Evolutionary conservation across 2,888 invertebrate genomes (phyloP).

Genomic region (Aleiodes leptofemur): DNA sequence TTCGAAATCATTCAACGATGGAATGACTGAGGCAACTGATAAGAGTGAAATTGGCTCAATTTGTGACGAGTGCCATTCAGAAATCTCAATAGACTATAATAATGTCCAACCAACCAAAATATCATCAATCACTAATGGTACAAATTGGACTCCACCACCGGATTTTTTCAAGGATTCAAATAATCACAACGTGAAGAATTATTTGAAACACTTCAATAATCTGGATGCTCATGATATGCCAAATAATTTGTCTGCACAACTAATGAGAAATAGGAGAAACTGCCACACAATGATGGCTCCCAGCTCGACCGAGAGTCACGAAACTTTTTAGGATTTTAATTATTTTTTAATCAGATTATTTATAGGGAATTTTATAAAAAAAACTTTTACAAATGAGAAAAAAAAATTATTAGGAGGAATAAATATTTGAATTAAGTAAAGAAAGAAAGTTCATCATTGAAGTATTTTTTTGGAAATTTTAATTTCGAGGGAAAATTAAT

Average conservation of each 20-base stretch:
- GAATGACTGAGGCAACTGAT: slow-evolving; percentile 45
- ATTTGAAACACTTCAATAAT: slow-evolving; percentile 60
- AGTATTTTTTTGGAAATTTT: no score
- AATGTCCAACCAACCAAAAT: slow-evolving; percentile 50
- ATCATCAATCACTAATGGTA: slow-evolving; percentile 63
- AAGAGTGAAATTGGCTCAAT: slow-evolving; percentile 61
- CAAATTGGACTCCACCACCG: slow-evolving; percentile 63
- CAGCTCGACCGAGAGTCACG: slow-evolving; percentile 62
- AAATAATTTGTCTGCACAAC: slow-evolving; percentile 54
- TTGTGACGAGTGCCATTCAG: slow-evolving; percentile 62
- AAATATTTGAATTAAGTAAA: no score
- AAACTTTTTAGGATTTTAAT: slow-evolving; percentile 30
- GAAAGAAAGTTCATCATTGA: no score
- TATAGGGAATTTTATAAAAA: background rate
- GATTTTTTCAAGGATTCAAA: slow-evolving; percentile 56
- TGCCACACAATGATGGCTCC: slow-evolving; percentile 64
- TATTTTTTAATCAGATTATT: slow-evolving; percentile 9
- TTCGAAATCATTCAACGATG: slow-evolving; percentile 41
- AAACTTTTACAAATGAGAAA: no score
- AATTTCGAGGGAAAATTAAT: no score
- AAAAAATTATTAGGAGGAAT: no score
- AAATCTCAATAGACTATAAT: slow-evolving; percentile 57
- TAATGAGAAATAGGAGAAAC: slow-evolving; percentile 61
- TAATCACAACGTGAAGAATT: slow-evolving; percentile 52
- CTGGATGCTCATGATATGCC: slow-evolving; percentile 50